Evolutionary conservation across 2,888 invertebrate species (phyloP), one percentile per base, ranked within the genome.

Genomic region (Tanytarsus gracilentus): DNA sequence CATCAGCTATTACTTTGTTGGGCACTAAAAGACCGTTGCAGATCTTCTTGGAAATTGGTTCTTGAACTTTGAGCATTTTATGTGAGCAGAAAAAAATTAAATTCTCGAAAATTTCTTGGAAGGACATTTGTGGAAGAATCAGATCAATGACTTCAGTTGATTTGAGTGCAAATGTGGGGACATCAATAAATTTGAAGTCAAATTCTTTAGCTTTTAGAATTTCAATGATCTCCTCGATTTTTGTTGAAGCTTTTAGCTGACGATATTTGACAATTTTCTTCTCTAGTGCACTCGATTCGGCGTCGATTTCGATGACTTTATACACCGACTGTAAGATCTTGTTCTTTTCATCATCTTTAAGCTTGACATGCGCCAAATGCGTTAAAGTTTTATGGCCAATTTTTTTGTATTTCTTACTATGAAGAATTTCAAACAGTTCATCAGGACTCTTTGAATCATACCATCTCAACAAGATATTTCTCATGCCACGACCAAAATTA

Each of bases 101-200:
- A 11, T 44, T 40, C 1, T 40, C 29, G n/a, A 56, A 8, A 3
- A 56, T 21, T 29, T 56, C 44, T 4, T 16, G 8, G 2, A 44
- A 44, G n/a, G 44, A 36, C 44, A 56, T 14, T 18, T 56, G 40
- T 18, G 56, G 56, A 44, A 56, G 16, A 44, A 56, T 56, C 5
- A 44, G 23, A 4, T 40, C 40, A 6, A 40, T 11, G 29, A 33
- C 56, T 26, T 26, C 44, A 11, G 39, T 27, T 8, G 27, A 27
- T 26, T 56, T 56, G 9, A 44, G n/a, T 29, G 44, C 40, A 7
- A 7, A 7, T 27, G 40, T 11, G 11, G 56, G 56, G 11, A 56
- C 6, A 44, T 56, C 44, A 9, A 18, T 8, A 16, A 56, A n/a
- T 8, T 56, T 40, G 18, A 44, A 56, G 2, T 3, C 6, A 14